phyloP scores from a whole-genome alignment of 2,888 invertebrate genomes.

The Drosophila robusta region DNA sequence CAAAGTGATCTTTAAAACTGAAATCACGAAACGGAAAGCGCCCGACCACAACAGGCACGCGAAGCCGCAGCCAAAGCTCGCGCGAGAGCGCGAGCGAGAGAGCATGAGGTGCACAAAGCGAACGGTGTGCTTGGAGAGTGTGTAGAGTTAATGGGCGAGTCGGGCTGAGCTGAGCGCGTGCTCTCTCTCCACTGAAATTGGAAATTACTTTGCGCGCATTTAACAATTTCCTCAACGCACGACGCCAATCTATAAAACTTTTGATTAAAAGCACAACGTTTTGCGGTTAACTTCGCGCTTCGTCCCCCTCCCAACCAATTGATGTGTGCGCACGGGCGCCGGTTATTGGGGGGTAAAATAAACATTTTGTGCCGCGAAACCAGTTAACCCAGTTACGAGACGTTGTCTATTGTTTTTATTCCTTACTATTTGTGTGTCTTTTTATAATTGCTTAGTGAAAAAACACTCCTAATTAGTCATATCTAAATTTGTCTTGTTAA shows the following conservation, averaged over 20 bases:
- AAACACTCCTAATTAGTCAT: constrained; percentile 11
- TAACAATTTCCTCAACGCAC: constrained; percentile 66
- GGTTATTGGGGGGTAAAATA: background rate
- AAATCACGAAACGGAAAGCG: constrained; percentile 56
- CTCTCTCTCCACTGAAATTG: constrained; percentile 25
- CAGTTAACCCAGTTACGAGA: background rate
- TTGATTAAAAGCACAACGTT: constrained; percentile 70
- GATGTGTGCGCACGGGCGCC: constrained; percentile 11
- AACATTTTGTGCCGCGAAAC: constrained; percentile 1
- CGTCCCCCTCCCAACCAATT: background rate
- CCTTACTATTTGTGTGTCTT: constrained; percentile 44
- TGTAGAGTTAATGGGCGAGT: constrained; percentile 13
- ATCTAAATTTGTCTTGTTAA: constrained; percentile 9
- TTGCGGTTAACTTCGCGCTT: constrained; percentile 56
- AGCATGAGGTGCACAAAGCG: no score
- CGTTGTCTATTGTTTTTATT: background rate
- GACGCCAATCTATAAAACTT: constrained; percentile 77
- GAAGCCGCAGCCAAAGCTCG: constrained; percentile 64
- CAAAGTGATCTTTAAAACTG: constrained; percentile 74
- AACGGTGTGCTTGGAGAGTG: constrained; percentile 10
- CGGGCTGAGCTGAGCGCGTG: background rate
- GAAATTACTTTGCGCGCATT: constrained; percentile 72
- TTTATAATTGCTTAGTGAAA: constrained; percentile 16
- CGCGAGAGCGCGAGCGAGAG: constrained; percentile 1
- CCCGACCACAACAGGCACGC: constrained; percentile 33